Evolutionary conservation across 2,888 invertebrate genomes (phyloP), one percentile per base, ranked within the genome.

Genomic region (Hydropsyche betteni): DNA sequence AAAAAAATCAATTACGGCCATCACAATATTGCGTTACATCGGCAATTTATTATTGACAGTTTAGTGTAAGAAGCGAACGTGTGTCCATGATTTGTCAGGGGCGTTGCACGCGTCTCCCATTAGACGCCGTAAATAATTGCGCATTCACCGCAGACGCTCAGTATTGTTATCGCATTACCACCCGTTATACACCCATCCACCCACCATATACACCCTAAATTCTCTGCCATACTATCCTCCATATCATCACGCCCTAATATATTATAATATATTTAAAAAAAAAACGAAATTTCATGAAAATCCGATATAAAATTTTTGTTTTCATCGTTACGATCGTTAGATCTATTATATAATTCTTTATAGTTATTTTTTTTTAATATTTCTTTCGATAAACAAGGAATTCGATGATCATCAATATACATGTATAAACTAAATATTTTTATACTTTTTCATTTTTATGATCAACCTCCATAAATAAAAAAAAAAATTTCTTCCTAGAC

Each of bases 101-200:
- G 69, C 51, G 77, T 76, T 55, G 72, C 79, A 79, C 79, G 79
- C 78, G 79, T 69, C 78, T 52, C 73, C 79, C 75, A 79, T 79
- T 79, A 79, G 77, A 38, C 52, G 74, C 71, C 69, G 71, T 76
- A 79, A 78, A 78, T 78, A 78, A 78, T 79, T 78, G 79, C 76
- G 69, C 79, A 76, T 74, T 77, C 75, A 74, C 79, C 76, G 72
- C 77, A 74, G 78, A 73, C 76, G 77, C 77, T 73, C 75, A 74
- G 68, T 72, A 79, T 79, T 79, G 78, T 77, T 78, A 77, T 74
- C 77, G 75, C 78, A 79, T 77, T 77, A 78, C 73, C 77, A 68
- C 74, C 64, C 64, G 24, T 4, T 12, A 36, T 50, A 69, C 72
- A 75, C 75, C 68, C 55, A 34, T 52, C 36, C 14, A 68, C 68